phyloP scores from a whole-genome alignment of 2,888 invertebrate genomes.

The Xanthia icteritia region DNA sequence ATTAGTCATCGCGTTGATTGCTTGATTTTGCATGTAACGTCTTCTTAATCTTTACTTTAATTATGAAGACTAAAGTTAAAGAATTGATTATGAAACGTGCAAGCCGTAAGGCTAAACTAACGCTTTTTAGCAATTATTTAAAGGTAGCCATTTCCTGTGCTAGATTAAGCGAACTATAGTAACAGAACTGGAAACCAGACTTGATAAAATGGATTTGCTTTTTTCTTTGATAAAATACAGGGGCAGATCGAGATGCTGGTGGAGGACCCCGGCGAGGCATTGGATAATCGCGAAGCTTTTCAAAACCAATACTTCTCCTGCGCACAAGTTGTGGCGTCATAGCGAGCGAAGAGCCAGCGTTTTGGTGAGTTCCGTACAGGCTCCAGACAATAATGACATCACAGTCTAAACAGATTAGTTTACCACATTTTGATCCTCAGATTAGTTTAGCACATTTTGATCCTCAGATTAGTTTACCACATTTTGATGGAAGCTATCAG shows the following conservation, averaged over 20 bases:
- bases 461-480: too few relatives aligned
- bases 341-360: conserved; percentile 16
- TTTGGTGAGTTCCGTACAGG: conserved; percentile 12
- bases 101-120: conserved; percentile 13
- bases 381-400: not conserved
- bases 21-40: too few relatives aligned
- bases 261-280: conserved; percentile 7
- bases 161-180: not conserved
- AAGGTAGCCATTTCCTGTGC: conserved; percentile 3
- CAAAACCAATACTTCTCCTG: conserved; percentile 21
- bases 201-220: conserved; percentile 10
- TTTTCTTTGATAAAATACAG: conserved; percentile 21
- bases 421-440: conserved; percentile 18
- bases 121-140: conserved; percentile 18
- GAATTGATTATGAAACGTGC: conserved; percentile 6
- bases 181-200: conserved; percentile 1
- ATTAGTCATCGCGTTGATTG: too few relatives aligned
- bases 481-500: conserved; percentile 26
- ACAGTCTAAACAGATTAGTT: conserved; percentile 16
- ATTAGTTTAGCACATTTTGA: too few relatives aligned
- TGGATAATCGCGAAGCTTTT: conserved; percentile 11
- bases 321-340: conserved; percentile 5
- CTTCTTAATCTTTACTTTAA: not conserved
- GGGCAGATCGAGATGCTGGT: not conserved
- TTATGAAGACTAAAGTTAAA: conserved; percentile 9